Conservation (phyloP, 2,797 vertebrate genomes). For the Hozukius guyotensis region DNA sequence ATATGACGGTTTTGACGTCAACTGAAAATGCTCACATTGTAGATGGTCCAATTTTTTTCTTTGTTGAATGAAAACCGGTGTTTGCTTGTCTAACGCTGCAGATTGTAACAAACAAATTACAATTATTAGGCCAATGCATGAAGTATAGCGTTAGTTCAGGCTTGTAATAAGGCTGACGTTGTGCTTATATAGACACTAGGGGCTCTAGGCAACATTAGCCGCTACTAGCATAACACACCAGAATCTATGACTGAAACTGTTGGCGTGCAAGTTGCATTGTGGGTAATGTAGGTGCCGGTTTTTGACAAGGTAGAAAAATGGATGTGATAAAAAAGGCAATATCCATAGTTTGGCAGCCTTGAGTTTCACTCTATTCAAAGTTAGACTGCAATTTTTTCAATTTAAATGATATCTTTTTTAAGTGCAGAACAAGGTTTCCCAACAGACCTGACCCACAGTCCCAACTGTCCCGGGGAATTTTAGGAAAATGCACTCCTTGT, state of each 20-base stretch:
- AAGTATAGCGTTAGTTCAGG: accelerated
- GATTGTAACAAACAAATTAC: neutral
- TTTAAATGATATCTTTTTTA: no score
- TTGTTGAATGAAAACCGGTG: neutral
- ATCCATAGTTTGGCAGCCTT: no score
- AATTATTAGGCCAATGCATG: neutral
- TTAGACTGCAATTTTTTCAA: no score
- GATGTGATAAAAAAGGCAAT: neutral
- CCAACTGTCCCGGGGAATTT: no score
- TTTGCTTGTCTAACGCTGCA: neutral
- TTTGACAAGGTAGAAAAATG: neutral
- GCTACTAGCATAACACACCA: neutral
- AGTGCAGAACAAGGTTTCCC: no score
- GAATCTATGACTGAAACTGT: neutral
- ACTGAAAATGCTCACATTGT: neutral
- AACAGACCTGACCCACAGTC: no score
- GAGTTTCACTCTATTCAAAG: no score
- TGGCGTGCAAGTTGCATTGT: neutral
- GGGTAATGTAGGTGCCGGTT: neutral
- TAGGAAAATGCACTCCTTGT: no score
- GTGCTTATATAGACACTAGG: no score
- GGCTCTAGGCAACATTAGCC: neutral
- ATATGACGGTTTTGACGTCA: neutral
- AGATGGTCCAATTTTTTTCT: neutral
- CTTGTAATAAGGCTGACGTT: neutral